Evolutionary conservation across 2,888 invertebrate genomes (phyloP), one percentile per base, ranked within the genome.

Genomic region (Lampropteryx suffumata): DNA sequence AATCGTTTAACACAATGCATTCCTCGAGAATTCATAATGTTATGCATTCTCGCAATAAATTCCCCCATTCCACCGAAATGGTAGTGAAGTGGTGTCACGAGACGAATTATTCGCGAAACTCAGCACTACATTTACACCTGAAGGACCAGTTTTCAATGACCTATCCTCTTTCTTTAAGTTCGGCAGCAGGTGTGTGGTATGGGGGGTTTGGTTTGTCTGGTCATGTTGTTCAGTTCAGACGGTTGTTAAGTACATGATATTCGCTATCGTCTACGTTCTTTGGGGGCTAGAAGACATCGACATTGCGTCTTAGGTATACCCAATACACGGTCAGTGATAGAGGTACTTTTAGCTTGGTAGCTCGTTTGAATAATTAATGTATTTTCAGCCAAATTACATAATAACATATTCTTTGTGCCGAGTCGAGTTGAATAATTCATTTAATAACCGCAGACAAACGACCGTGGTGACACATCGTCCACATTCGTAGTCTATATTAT

Each of bases 101-200:
- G 69, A 71, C 69, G 69, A 77, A 78, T 79, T 77, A 79, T 76
- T 78, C 71, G 71, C 72, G 76, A 77, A 82, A 82, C 79, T 79
- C 75, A 73, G 73, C 74, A 76, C 76, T 76, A 73, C 71, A 73
- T 76, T 81, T 71, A 74, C 77, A 77, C 74, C 72, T 74, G 67
- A 58, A 47, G 30, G 43, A 29, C 76, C 64, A 71, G 36, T 57
- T 46, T 53, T 39, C 8, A 14, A 40, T 53, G 73, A 57, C 8
- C 73, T 55, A 1, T 49, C 2, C 46, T 24, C 47, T 59, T 43
- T 44, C 9, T 7, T 35, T 24, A 10, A 17, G 11, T 29, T 8
- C 11, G 10, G 27, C 9, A 29, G 21, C 6, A 45, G 37, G 34
- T 48, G 47, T 48, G 45, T 45, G 46, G 45, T 44, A 49, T 50